phyloP scores from a whole-genome alignment of 2,113 vertebrate genomes.

The Leucoraja erinaceus region DNA sequence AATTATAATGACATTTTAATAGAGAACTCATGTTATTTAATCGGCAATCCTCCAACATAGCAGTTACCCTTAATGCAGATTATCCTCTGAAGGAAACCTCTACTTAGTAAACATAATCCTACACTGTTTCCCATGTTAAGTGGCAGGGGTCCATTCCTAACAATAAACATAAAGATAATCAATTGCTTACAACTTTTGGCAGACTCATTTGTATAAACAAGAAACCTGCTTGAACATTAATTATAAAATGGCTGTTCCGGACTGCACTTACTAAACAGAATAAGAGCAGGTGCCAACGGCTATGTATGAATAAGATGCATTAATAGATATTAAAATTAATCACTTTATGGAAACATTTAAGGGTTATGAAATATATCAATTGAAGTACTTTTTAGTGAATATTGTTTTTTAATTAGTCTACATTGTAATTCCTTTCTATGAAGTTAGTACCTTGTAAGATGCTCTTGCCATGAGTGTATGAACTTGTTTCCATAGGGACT shows the following conservation, averaged over 20 bases:
- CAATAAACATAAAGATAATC: not conserved
- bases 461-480: not conserved
- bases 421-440: not conserved
- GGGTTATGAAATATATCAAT: not conserved
- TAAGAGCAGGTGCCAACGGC: not conserved
- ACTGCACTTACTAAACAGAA: not conserved
- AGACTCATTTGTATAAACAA: not conserved
- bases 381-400: not conserved
- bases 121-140: conserved; percentile 3
- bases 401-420: not conserved
- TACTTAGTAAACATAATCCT: not conserved
- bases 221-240: not conserved
- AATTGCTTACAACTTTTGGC: not conserved
- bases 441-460: not conserved
- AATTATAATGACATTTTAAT: not conserved
- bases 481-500: too few species aligned
- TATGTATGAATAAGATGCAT: not conserved
- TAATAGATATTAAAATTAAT: not conserved
- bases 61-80: not conserved
- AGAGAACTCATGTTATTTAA: not conserved
- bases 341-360: not conserved
- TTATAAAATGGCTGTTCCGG: not conserved
- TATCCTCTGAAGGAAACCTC: not conserved
- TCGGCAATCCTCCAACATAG: not conserved
- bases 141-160: not conserved